phyloP scores from a whole-genome alignment of 2,797 vertebrate genomes.

The Thamnophis elegans region DNA sequence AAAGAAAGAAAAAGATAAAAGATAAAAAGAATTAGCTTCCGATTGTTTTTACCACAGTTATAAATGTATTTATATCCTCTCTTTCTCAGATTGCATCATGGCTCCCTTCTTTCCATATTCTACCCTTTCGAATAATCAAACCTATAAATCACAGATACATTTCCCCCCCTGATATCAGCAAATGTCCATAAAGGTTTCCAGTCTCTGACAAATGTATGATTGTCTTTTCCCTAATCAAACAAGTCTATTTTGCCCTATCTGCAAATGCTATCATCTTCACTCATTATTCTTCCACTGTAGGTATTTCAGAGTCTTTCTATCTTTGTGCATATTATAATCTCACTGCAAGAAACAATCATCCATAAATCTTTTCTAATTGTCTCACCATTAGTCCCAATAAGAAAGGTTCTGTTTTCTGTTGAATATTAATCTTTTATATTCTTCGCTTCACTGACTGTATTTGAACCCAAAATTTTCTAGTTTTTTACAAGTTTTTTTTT shows the following conservation, averaged over 20 bases:
- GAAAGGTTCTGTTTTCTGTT: neutral
- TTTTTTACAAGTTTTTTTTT: neutral
- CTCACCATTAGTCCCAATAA: neutral
- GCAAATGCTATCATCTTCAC: neutral
- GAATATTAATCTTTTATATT: neutral
- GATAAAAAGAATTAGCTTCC: neutral
- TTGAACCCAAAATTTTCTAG: neutral
- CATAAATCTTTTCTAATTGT: neutral
- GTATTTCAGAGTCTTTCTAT: neutral
- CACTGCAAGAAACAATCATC: neutral
- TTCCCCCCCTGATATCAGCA: neutral
- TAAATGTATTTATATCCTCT: neutral
- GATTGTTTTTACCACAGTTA: neutral
- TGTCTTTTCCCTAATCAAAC: neutral
- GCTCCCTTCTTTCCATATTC: neutral
- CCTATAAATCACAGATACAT: neutral
- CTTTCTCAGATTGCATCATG: neutral
- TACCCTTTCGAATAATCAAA: neutral
- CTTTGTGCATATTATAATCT: neutral
- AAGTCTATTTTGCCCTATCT: neutral
- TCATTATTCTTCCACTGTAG: neutral
- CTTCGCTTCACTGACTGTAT: neutral
- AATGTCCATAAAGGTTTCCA: neutral
- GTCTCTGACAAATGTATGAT: neutral
- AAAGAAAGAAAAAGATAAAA: neutral